Base-by-base conservation (phyloP, 2,888 invertebrate genomes). In the Volucella inflata region DNA sequence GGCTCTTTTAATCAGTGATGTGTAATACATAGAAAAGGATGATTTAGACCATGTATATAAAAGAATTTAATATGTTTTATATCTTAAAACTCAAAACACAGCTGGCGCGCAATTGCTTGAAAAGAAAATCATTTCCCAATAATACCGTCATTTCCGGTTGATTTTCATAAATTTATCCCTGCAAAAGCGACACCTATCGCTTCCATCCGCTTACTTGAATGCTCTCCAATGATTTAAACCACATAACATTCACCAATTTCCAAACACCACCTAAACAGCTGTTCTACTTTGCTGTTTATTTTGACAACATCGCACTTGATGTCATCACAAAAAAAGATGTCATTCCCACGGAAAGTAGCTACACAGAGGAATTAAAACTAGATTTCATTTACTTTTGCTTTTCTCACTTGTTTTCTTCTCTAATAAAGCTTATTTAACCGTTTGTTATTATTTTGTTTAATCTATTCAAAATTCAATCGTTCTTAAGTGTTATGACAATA, bases 251-350 rank as follows among this genome's bases (percentile, higher is more conserved):
- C 36, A 50, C 11, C 8, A 48, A 2, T 60, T 74, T 74, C 60
- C 53, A 50, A 74, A 46, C 72, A 46, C 46, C 10, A 46, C 38
- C 53, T 3, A 3, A 21, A 46, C 80, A 80, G 74, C 80, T 80
- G 80, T 75, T 78, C 16, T 1, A 0, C 44, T n/a, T 4, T 44
- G 44, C 30, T 30, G 36, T 57, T 50, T 53, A 44, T 51, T 71
- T 72, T 75, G 80, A 80, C 80, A 78, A 78, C 78, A 78, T 16
- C 30, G 50, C 48, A 46, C 21, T 44, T 74, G 67, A 68, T 75
- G 80, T 75, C 80, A 80, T 80, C 80, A 48, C 1, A 40, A 21
- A 30, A 30, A 30, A 2, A 74, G 68, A 74, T 80, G 80, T 68
- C 80, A 75, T 42, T 60, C 48, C 10, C 8, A 74, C 16, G 14